These are phyloP conservation scores for Cantharis rustica DNA, from an alignment of 2,888 invertebrate species.

Conservation along the genomic window DNA sequence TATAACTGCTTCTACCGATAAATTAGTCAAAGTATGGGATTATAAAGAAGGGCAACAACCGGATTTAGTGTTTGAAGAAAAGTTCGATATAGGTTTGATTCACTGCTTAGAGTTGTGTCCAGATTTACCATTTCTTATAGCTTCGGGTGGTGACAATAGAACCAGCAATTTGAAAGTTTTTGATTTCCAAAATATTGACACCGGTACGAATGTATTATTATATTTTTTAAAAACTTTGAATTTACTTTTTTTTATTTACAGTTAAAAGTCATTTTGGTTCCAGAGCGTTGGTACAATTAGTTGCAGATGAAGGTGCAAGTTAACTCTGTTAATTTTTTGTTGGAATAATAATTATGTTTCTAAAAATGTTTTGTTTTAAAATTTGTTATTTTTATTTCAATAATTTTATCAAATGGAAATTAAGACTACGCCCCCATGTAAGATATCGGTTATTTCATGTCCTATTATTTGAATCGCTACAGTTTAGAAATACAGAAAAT, in stretches of 20 bases:
- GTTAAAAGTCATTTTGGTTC: constrained; percentile 60
- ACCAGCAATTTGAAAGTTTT: constrained; percentile 73
- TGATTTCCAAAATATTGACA: constrained; percentile 64
- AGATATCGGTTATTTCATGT: too few relatives aligned
- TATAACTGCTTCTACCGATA: constrained; percentile 80
- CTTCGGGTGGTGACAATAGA: constrained; percentile 84
- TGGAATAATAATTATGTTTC: neutral
- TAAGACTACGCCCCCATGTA: too few relatives aligned
- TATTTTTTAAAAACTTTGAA: neutral
- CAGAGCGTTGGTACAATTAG: constrained; percentile 48
- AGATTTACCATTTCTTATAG: constrained; percentile 80
- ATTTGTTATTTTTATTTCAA: neutral
- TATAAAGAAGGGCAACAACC: constrained; percentile 52
- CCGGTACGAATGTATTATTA: constrained; percentile 58
- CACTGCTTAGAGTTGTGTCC: constrained; percentile 78
- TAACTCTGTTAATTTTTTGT: neutral
- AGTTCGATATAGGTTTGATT: constrained; percentile 71
- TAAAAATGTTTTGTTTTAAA: neutral
- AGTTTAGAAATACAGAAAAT: too few relatives aligned
- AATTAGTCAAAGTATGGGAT: constrained; percentile 88
- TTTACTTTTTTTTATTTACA: constrained; percentile 44
- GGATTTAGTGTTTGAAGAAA: constrained; percentile 56
- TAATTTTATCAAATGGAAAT: too few relatives aligned
- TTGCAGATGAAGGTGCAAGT: neutral
- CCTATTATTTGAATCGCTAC: too few relatives aligned